These are phyloP conservation scores for Lacerta viridis DNA, from an alignment of 2,797 vertebrate species.

Conservation along the genomic window DNA sequence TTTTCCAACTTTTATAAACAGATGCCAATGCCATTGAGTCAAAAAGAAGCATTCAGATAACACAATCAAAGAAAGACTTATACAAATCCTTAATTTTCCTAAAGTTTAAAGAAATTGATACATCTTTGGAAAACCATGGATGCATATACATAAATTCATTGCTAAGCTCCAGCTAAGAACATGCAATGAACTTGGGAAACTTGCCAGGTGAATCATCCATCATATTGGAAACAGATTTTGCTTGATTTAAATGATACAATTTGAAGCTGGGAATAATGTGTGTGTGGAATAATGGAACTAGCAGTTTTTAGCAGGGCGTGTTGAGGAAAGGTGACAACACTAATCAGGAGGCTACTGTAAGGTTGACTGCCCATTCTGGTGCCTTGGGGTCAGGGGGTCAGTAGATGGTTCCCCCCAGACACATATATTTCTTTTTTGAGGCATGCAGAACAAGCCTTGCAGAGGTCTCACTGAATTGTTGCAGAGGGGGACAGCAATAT, in stretches of 20 bases:
- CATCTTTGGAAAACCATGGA: background rate
- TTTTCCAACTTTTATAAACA: conserved; percentile 41
- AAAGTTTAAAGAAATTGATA: background rate
- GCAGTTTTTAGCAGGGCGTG: too few relatives aligned
- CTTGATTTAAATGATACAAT: conserved; percentile 11
- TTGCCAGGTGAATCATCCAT: conserved; percentile 15
- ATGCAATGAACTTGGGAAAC: background rate
- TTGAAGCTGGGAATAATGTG: background rate
- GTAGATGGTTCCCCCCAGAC: background rate
- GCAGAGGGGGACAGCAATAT: background rate
- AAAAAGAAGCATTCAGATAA: background rate
- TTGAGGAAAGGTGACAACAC: background rate
- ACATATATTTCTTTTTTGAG: background rate
- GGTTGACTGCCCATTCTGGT: background rate
- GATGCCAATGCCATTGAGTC: background rate
- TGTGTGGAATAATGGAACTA: background rate
- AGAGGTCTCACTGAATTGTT: background rate
- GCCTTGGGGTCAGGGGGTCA: background rate
- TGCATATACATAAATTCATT: background rate
- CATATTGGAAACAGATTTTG: background rate
- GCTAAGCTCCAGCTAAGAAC: conserved; percentile 6
- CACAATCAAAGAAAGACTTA: background rate
- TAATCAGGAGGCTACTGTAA: background rate
- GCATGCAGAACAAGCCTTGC: background rate
- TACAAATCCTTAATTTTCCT: conserved; percentile 9